phyloP scores from a whole-genome alignment of 92 coral and sea anemone species.

The Palythoa grandis region DNA sequence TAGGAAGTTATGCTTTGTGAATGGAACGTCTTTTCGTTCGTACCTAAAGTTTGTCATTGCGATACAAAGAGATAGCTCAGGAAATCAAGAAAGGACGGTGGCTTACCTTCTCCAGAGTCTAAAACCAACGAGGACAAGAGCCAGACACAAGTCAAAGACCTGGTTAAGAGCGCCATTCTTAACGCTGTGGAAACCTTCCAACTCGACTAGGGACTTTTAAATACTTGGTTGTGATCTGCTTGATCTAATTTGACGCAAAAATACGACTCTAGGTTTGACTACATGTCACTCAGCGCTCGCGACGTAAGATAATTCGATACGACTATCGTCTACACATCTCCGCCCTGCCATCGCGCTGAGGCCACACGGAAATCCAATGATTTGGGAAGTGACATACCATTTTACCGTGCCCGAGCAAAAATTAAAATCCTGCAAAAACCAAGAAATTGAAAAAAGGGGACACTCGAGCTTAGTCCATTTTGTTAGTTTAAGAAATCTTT shows the following conservation, averaged over 20 bases:
- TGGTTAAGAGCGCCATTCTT: slow-evolving; percentile 9
- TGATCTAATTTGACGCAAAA: slow-evolving; percentile 21
- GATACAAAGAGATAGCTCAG: neutral
- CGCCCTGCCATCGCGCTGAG: slow-evolving; percentile 23
- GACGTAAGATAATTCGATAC: slow-evolving; percentile 37
- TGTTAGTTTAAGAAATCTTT: neutral
- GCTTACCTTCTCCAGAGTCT: slow-evolving; percentile 31
- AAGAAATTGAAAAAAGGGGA: slow-evolving; percentile 12
- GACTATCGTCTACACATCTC: neutral
- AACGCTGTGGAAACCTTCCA: slow-evolving; percentile 13
- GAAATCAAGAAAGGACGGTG: neutral
- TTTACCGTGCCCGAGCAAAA: slow-evolving; percentile 22
- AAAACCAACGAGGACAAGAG: neutral
- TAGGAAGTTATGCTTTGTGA: neutral
- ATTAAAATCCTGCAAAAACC: slow-evolving; percentile 13
- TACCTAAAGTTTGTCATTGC: neutral
- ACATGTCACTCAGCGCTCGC: slow-evolving; percentile 26
- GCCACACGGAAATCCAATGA: slow-evolving; percentile 27
- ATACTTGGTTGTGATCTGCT: slow-evolving; percentile 15
- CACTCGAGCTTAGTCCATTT: neutral
- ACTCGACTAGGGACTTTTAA: slow-evolving; percentile 21
- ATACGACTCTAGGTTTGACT: slow-evolving; percentile 35
- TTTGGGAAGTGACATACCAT: slow-evolving; percentile 21
- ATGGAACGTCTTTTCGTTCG: neutral
- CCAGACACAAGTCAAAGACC: slow-evolving; percentile 7